Evolutionary conservation across 2,888 invertebrate species (phyloP), one percentile per base, ranked within the genome.

Genomic region (Macaria notata): DNA sequence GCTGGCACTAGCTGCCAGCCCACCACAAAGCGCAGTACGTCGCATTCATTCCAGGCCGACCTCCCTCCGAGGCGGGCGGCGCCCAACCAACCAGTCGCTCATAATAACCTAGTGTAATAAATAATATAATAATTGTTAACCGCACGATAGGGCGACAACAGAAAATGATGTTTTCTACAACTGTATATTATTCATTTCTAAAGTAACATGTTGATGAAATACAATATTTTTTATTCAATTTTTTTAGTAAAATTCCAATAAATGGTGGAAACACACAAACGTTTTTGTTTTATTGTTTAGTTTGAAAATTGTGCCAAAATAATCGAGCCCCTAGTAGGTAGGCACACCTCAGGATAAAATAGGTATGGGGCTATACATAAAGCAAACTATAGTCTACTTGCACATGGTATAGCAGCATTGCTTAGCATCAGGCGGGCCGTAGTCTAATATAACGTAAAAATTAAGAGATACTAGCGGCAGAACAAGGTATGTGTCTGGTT

Each of bases 221-320:
- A 90, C 86, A 86, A 90, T 91, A 91, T 91, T 91, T 91, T 91
- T 89, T 91, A 91, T 91, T 90, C 90, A 88, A 90, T 88, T 90
- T 91, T 91, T 90, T 84, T 90, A 91, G 88, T 82, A 90, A 90
- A 91, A 89, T 86, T 83, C 74, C 75, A 90, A 86, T 89, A 90
- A 90, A 90, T 81, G 78, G 90, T 90, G 90, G 88, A 77, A 82
- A 90, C 90, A 90, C 86, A 75, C 81, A 61, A 9, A 36, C 39
- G 51, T 49, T 41, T 69, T 59, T 72, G 71, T 84, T 83, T 82
- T 56, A 67, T 72, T 73, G 9, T 50, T 33, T 33, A 31, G 8
- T 41, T 41, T 5, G 41, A 1, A 5, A 8, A 4, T 41, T 41
- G 33, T 41, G 41, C 8, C 8, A n/a, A n/a, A n/a, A 6, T 36